Conservation (phyloP, 2,888 invertebrate genomes). For the Hesperia comma region DNA sequence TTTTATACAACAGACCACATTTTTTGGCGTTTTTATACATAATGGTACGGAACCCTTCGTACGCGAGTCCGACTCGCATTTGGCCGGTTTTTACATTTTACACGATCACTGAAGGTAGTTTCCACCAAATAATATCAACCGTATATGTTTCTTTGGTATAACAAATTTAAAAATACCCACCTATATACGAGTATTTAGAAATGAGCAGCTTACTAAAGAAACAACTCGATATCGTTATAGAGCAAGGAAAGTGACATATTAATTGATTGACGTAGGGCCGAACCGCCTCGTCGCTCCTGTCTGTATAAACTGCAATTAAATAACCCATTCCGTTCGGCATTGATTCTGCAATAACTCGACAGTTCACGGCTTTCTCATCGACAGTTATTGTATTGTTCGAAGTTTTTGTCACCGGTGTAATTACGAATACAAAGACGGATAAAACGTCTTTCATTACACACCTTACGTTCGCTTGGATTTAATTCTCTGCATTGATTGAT, state of each 20-base stretch:
- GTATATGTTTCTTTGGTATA: background rate
- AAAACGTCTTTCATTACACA: slow-evolving; percentile 20
- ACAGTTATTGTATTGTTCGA: slow-evolving; percentile 29
- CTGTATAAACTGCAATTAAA: slow-evolving; percentile 20
- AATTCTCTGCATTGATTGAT: slow-evolving; percentile 20
- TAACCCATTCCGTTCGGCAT: slow-evolving; percentile 17
- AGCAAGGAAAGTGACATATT: background rate
- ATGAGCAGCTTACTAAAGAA: background rate
- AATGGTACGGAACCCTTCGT: background rate
- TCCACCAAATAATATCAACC: background rate
- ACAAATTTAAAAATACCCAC: background rate
- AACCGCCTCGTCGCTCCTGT: background rate
- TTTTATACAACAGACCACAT: too few relatives aligned
- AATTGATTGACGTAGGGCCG: slow-evolving; percentile 12
- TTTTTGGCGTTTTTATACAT: too few relatives aligned
- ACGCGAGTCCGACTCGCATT: too few relatives aligned
- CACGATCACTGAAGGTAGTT: too few relatives aligned
- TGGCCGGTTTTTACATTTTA: too few relatives aligned
- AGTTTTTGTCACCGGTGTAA: slow-evolving; percentile 17
- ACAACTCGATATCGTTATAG: background rate
- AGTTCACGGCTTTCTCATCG: slow-evolving; percentile 35
- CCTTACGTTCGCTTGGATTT: slow-evolving; percentile 9
- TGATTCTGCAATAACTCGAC: slow-evolving; percentile 16
- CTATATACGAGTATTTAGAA: too few relatives aligned
- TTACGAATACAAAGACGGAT: slow-evolving; percentile 22